Evolutionary conservation across 2,113 vertebrate species (phyloP).

Genomic region (Gavia stellata): DNA sequence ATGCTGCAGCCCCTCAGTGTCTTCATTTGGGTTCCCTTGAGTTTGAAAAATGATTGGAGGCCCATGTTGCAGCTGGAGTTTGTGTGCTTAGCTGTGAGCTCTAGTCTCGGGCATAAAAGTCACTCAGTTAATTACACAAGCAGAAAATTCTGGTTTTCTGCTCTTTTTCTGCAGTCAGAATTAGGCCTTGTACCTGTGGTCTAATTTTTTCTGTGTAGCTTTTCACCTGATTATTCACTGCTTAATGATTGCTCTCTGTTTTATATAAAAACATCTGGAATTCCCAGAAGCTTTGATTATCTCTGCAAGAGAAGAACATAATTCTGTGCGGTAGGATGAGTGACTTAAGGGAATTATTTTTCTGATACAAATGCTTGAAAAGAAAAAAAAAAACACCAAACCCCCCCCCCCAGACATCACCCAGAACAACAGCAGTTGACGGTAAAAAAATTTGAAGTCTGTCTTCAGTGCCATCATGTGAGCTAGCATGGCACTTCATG

Average conservation of each 20-base stretch:
- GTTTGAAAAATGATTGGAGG: neutral
- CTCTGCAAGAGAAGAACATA: neutral
- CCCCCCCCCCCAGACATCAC: neutral
- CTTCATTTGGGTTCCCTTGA: neutral
- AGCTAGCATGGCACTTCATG: neutral
- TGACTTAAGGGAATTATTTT: neutral
- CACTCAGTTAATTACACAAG: neutral
- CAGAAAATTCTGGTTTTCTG: neutral
- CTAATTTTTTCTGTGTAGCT: neutral
- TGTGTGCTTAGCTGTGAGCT: neutral
- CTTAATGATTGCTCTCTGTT: neutral
- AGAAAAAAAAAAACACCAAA: neutral
- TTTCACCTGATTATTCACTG: neutral
- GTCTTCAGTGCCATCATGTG: neutral
- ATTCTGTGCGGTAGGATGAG: neutral
- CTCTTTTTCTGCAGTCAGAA: neutral
- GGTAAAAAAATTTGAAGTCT: neutral
- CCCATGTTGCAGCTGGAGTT: neutral
- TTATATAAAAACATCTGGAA: neutral
- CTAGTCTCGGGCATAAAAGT: rapidly evolving
- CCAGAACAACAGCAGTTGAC: neutral
- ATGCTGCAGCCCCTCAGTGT: neutral
- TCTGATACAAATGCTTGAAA: neutral
- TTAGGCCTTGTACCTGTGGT: neutral
- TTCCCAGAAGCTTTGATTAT: neutral